Conservation (phyloP, 2,113 vertebrate species). For the Benitochromis conjunctus region DNA sequence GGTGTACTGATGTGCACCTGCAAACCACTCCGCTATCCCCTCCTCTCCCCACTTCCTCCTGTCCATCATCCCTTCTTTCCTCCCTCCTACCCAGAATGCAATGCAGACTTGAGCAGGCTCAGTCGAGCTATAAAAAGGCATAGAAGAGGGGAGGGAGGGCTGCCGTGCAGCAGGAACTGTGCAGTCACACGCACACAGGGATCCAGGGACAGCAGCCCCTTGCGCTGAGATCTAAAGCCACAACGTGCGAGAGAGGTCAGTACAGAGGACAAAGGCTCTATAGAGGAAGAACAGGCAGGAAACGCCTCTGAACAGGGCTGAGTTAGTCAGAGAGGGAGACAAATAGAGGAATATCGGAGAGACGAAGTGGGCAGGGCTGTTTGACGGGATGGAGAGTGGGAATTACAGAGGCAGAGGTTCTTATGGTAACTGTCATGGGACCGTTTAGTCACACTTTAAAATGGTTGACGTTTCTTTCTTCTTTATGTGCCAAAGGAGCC, state of each 20-base stretch:
- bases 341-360: background rate
- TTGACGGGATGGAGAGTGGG: slow-evolving; percentile 1
- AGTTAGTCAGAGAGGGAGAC: background rate
- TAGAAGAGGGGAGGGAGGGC: slow-evolving; percentile 58
- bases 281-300: slow-evolving; percentile 8
- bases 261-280: slow-evolving; percentile 60
- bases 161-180: slow-evolving; percentile 69
- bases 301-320: background rate
- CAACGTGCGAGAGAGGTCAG: slow-evolving; percentile 71
- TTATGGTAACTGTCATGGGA: background rate
- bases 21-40: background rate
- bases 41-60: background rate
- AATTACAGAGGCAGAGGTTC: background rate
- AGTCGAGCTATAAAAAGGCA: slow-evolving; percentile 75
- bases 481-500: background rate
- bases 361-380: slow-evolving; percentile 36
- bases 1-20: background rate
- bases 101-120: slow-evolving; percentile 52
- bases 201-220: slow-evolving; percentile 60
- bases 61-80: background rate
- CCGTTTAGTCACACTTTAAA: background rate
- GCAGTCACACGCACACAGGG: slow-evolving; percentile 55
- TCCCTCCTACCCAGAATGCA: slow-evolving; percentile 73
- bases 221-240: slow-evolving; percentile 59
- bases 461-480: background rate